Evolutionary conservation across 1,140 invertebrate species (phyloP), one percentile per base, ranked within the genome.

Genomic region (Neocloeon triangulifer): DNA sequence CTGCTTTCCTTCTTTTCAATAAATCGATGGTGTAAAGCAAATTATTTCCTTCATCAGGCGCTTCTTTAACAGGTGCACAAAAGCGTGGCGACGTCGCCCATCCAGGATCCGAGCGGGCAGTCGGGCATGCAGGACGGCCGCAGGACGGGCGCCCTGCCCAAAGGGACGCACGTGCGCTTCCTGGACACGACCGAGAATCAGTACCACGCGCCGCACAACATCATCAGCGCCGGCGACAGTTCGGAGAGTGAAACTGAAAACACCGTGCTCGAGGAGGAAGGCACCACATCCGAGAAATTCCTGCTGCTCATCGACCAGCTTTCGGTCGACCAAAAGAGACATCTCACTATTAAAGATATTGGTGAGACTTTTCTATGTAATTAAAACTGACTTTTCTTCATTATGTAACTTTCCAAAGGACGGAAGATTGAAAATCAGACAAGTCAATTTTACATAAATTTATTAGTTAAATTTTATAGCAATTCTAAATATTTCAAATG

Each of bases 191-290:
- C 62, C 51, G 52, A 5, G 56, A 56, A 37, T 55, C 53, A 3
- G 56, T n/a, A n/a, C n/a, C n/a, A n/a, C n/a, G n/a, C n/a, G n/a
- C n/a, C n/a, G n/a, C n/a, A n/a, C n/a, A n/a, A n/a, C 54, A 49
- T 19, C 50, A 52, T 27, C 8, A 6, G 20, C 45, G 48, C 10
- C 8, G 40, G 36, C 40, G 79, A 85, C 48, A 81, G 76, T 45
- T 85, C 80, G 26, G 82, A 88, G 50, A 84, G 79, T 36, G 84
- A 89, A 48, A 84, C 80, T 20, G 82, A 88, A 51, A 88, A 85
- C 51, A 85, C 81, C 18, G 72, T 84, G 34, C 73, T 82, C 55
- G 80, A 85, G 50, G 81, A 88, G 51, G 81, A 86, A 44, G 66
- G 71, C 35, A 67, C 76, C 41, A 85, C 79, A 32, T 77, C 77